phyloP scores from a whole-genome alignment of 1,140 invertebrate genomes.

The Atta cephalotes region DNA sequence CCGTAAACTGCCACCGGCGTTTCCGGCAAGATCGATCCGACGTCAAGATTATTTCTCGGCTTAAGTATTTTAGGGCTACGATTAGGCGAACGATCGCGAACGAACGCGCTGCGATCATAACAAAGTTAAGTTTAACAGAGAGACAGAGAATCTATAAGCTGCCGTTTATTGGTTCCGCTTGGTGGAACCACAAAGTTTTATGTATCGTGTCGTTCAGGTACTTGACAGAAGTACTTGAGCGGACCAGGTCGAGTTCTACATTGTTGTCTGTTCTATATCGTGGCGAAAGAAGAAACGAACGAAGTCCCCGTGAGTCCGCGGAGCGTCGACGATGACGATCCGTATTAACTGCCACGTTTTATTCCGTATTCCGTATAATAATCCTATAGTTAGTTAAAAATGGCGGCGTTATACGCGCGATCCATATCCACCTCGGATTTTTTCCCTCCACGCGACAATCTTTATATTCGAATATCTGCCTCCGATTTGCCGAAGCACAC shows the following conservation, averaged over 20 bases:
- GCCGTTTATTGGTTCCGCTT: conserved; percentile 39
- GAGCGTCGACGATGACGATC: conserved; percentile 9
- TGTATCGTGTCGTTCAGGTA: not conserved
- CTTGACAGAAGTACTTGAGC: conserved; percentile 17
- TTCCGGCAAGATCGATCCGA: conserved; percentile 5
- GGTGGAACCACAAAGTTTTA: conserved; percentile 2
- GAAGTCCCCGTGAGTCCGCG: not conserved
- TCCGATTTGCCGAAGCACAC: conserved; percentile 7
- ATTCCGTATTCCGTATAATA: conserved; percentile 45
- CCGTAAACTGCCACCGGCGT: conserved; percentile 50
- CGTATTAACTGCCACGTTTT: conserved; percentile 45
- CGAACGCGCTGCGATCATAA: conserved; percentile 18
- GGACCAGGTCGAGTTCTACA: conserved; percentile 17
- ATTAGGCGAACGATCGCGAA: conserved; percentile 29
- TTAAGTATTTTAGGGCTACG: not conserved
- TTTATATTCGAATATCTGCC: not conserved
- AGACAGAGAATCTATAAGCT: conserved; percentile 32
- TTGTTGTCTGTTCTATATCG: conserved; percentile 58
- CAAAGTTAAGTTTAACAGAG: conserved; percentile 45
- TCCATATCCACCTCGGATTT: conserved; percentile 42
- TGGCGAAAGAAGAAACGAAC: conserved; percentile 8
- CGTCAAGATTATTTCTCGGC: conserved; percentile 39
- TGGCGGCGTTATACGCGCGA: conserved; percentile 46
- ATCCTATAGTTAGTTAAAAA: conserved; percentile 45
- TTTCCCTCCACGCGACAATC: conserved; percentile 25